Percentiles rank a stretch among this genome's conserved stretches.
Conservation (phyloP, 2,797 vertebrate genomes). For the Streptopelia turtur region DNA sequence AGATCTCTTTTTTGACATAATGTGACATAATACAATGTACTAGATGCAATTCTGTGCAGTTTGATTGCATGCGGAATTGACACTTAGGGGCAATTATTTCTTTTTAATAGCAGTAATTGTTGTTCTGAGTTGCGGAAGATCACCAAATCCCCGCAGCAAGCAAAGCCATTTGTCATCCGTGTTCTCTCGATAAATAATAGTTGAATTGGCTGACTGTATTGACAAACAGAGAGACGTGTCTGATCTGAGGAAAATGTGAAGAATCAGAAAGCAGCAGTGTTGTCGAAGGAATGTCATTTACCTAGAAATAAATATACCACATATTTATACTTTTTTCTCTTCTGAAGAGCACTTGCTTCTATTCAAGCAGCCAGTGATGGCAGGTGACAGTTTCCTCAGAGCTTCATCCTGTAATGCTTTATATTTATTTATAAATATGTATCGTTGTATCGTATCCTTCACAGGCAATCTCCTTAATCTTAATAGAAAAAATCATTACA, state of each 20-base stretch:
- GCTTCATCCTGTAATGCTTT: neutral
- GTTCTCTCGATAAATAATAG: neutral
- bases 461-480: neutral
- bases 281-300: neutral
- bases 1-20: constrained; percentile 1
- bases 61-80: neutral
- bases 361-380: neutral
- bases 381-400: neutral
- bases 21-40: neutral
- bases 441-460: neutral
- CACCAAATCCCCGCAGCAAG: neutral
- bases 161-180: constrained; percentile 26
- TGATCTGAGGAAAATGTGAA: neutral
- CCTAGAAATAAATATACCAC: neutral
- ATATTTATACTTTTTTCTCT: neutral
- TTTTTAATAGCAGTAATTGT: constrained; percentile 34
- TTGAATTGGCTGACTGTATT: constrained; percentile 1
- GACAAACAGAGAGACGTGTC: constrained; percentile 14
- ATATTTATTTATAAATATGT: neutral
- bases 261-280: neutral
- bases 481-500: neutral
- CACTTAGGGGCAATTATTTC: constrained; percentile 39
- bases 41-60: neutral
- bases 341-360: neutral
- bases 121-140: constrained; percentile 18